Evolutionary conservation across 2,113 vertebrate genomes (phyloP).

Genomic region (Nibea coibor): DNA sequence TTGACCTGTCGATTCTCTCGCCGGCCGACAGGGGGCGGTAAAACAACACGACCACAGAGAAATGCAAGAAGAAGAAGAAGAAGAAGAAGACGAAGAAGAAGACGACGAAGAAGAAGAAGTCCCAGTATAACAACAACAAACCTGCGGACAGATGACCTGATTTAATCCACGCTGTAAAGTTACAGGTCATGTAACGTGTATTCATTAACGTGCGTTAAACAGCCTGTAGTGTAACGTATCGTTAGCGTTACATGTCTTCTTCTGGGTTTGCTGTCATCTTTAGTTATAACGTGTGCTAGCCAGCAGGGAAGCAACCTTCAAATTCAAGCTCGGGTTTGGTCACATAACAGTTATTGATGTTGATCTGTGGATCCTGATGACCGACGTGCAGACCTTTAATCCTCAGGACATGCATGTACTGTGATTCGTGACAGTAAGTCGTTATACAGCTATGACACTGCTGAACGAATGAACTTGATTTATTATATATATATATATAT

Average conservation of each 20-base stretch:
- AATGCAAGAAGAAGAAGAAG: neutral
- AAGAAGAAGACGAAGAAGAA: neutral
- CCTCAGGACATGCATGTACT: too few relatives aligned
- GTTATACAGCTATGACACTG: too few relatives aligned
- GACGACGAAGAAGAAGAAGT: neutral
- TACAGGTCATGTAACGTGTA: neutral
- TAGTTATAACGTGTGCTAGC: fast-evolving
- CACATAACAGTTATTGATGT: neutral
- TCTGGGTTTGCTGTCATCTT: neutral
- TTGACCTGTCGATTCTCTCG: too few relatives aligned
- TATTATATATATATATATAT: too few relatives aligned
- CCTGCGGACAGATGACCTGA: neutral
- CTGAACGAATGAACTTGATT: too few relatives aligned
- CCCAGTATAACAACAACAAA: neutral
- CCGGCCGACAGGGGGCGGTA: too few relatives aligned
- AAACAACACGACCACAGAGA: too few relatives aligned
- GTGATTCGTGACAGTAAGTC: neutral
- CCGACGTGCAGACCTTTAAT: neutral
- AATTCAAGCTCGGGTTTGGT: neutral
- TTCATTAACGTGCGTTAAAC: neutral
- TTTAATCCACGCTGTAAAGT: neutral
- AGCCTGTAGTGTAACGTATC: too few relatives aligned
- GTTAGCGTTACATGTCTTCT: neutral
- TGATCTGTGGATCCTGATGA: neutral
- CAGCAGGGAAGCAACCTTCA: neutral